A percentile compares a stretch with the other conserved stretches of the same genome.
phyloP scores from a whole-genome alignment of 2,113 vertebrate species.

The Hassar affinis region DNA sequence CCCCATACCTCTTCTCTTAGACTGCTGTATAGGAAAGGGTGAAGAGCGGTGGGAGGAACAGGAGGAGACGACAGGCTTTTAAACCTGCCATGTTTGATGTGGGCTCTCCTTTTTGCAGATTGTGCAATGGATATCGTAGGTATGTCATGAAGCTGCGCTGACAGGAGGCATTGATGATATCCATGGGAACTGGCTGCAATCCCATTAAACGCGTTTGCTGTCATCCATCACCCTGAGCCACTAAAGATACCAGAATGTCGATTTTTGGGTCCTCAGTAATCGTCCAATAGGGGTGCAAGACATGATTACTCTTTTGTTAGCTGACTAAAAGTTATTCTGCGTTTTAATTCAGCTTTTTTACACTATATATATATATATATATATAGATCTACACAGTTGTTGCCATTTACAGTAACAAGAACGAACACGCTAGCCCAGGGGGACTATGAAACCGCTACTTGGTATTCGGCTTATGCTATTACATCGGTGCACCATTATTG shows the following conservation, averaged over 20 bases:
- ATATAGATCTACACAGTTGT: neutral
- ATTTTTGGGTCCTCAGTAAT: no score
- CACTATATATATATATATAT: no score
- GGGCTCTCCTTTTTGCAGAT: conserved; percentile 52
- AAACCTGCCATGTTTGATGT: conserved; percentile 45
- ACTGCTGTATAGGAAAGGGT: conserved; percentile 51
- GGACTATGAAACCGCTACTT: neutral
- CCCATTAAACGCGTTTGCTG: conserved; percentile 36
- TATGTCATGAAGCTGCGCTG: conserved; percentile 38
- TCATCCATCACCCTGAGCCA: conserved; percentile 45
- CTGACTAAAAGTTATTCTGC: neutral
- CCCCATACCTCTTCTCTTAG: conserved; percentile 43
- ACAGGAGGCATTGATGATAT: conserved; percentile 37
- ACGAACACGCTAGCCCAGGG: neutral
- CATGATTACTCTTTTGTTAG: conserved; percentile 56
- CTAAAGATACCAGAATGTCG: conserved; percentile 55
- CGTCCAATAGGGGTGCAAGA: no score
- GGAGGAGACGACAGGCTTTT: conserved; percentile 54
- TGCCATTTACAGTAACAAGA: neutral
- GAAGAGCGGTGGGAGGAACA: conserved; percentile 8
- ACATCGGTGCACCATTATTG: neutral
- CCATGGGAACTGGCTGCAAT: conserved; percentile 40
- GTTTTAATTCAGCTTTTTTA: neutral
- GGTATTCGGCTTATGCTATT: no score
- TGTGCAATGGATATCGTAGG: conserved; percentile 51